These are phyloP conservation scores for Acrocephalus kingi DNA, from an alignment of 2,113 vertebrate species.

Conservation along the genomic window DNA sequence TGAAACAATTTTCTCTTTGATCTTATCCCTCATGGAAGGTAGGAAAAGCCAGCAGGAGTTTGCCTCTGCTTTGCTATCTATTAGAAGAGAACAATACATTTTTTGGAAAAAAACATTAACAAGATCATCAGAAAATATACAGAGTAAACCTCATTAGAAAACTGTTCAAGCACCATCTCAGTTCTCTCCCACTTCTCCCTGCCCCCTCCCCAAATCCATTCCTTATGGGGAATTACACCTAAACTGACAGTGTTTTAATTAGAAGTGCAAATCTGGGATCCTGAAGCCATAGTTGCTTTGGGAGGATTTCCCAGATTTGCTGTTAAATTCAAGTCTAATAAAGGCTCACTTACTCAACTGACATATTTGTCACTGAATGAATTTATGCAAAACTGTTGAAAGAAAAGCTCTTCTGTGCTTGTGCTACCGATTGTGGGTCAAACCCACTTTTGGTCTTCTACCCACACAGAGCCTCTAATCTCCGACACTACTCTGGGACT, in stretches of 20 bases:
- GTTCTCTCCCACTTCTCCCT: conserved; percentile 15
- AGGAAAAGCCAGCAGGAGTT: conserved; percentile 25
- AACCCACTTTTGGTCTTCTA: conserved; percentile 14
- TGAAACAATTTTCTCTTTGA: conserved; percentile 65
- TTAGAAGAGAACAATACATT: conserved; percentile 18
- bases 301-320: conserved; percentile 68
- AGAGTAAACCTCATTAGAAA: conserved; percentile 34
- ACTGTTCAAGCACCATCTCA: background rate
- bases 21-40: conserved; percentile 18
- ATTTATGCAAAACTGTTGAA: conserved; percentile 27
- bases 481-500: background rate
- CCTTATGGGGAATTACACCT: conserved; percentile 51
- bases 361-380: conserved; percentile 37
- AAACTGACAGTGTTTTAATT: conserved; percentile 71
- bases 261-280: conserved; percentile 63
- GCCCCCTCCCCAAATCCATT: background rate
- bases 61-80: conserved; percentile 31
- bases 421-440: conserved; percentile 24
- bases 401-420: background rate
- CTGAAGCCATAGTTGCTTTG: conserved; percentile 49
- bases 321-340: conserved; percentile 59
- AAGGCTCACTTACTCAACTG: conserved; percentile 54
- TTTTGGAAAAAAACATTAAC: conserved; percentile 36
- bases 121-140: conserved; percentile 18
- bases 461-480: background rate